phyloP scores from a whole-genome alignment of 2,113 vertebrate genomes.

The Stegostoma tigrinum region DNA sequence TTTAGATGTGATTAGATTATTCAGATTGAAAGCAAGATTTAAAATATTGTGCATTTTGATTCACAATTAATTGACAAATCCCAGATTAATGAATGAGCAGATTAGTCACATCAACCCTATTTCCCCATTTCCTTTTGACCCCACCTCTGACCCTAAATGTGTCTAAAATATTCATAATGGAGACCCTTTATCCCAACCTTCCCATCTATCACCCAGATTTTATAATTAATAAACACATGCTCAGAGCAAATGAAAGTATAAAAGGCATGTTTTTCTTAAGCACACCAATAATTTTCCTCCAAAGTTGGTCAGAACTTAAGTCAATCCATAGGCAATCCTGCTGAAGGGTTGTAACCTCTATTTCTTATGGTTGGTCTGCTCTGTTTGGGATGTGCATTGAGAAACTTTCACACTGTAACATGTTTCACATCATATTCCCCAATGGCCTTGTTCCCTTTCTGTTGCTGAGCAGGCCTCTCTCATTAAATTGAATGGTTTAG shows the following conservation, averaged over 20 bases:
- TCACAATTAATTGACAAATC: no score
- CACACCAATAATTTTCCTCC: not conserved
- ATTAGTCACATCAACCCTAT: not conserved
- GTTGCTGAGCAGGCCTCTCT: not conserved
- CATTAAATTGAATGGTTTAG: not conserved
- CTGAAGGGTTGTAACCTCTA: not conserved
- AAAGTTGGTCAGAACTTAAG: not conserved
- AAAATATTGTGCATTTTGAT: not conserved
- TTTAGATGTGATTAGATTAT: not conserved
- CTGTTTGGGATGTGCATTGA: not conserved
- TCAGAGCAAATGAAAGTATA: not conserved
- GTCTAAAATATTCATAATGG: not conserved
- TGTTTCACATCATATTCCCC: not conserved
- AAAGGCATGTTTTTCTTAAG: not conserved
- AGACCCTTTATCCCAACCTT: not conserved
- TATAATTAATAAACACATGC: not conserved
- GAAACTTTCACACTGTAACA: not conserved
- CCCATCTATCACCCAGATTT: not conserved
- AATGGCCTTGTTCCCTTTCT: not conserved
- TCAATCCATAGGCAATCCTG: not conserved
- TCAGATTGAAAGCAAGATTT: not conserved
- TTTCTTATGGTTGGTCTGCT: not conserved
- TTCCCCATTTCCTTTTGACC: not conserved
- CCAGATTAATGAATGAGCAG: not conserved
- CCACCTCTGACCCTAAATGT: not conserved